These are phyloP conservation scores for Leptoclinus maculatus DNA, from an alignment of 2,797 vertebrate species.

Conservation along the genomic window DNA sequence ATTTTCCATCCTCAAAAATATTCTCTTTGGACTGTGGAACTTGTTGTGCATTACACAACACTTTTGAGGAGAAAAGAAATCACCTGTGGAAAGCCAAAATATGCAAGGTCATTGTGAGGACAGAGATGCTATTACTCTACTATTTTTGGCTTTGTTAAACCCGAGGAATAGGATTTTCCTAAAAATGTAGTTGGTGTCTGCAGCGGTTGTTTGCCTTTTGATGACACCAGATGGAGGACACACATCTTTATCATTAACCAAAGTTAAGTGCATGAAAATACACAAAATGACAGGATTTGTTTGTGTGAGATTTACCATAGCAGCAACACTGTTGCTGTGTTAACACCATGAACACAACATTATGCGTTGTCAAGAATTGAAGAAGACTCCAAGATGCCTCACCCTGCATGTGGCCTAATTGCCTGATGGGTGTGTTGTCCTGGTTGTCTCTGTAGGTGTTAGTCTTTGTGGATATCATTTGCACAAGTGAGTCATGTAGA, in stretches of 20 bases:
- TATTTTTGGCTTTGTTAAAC: background rate
- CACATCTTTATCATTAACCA: background rate
- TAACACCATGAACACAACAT: conserved; percentile 31
- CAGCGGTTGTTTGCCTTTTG: conserved; percentile 3
- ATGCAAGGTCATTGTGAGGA: conserved; percentile 43
- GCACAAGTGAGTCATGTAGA: conserved; percentile 62
- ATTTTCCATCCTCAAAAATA: conserved; percentile 76
- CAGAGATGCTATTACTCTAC: conserved; percentile 22
- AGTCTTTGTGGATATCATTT: conserved; percentile 59
- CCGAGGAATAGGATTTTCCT: background rate
- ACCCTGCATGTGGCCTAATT: conserved; percentile 53
- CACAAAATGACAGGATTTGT: conserved; percentile 21
- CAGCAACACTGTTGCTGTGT: conserved; percentile 43
- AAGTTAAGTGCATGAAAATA: background rate
- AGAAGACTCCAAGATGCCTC: conserved; percentile 52
- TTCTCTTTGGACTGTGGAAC: conserved; percentile 52
- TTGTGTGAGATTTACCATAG: conserved; percentile 15
- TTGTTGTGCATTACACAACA: conserved; percentile 46
- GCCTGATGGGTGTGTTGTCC: conserved; percentile 50
- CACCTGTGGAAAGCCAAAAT: conserved; percentile 25
- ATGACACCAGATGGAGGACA: background rate
- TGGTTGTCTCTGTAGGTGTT: conserved; percentile 51
- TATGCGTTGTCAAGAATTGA: conserved; percentile 34
- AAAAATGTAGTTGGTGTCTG: background rate
- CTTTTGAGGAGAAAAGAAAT: conserved; percentile 40